A percentile compares a stretch with the other conserved stretches of the same genome.
These are phyloP conservation scores for Tringa solitaria DNA, from an alignment of 2,113 vertebrate genomes.

Conservation along the genomic window DNA sequence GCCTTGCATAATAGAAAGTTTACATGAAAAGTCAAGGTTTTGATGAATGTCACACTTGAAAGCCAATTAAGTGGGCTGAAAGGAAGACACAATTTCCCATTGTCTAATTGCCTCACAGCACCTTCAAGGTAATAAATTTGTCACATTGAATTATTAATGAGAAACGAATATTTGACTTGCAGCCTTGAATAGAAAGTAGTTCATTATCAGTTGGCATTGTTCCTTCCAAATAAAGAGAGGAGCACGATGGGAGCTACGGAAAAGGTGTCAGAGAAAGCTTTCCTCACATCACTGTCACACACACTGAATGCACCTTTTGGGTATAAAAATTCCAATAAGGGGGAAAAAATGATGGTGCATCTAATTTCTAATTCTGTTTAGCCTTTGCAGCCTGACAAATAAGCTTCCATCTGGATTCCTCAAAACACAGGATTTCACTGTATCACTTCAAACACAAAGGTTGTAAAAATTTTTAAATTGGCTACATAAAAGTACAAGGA, in stretches of 20 bases:
- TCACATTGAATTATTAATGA: conserved; percentile 84
- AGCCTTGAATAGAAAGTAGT: conserved; percentile 77
- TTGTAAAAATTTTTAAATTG: background rate
- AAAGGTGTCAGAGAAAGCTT: conserved; percentile 41
- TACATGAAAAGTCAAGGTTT: conserved; percentile 77
- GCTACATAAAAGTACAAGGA: conserved; percentile 2
- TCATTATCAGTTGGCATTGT: conserved; percentile 74
- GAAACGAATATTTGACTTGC: conserved; percentile 78
- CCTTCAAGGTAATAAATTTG: conserved; percentile 83
- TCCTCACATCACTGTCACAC: conserved; percentile 19
- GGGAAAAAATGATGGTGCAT: background rate
- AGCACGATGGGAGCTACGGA: conserved; percentile 22
- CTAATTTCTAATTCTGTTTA: conserved; percentile 25
- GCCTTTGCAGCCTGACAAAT: conserved; percentile 4
- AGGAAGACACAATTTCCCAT: conserved; percentile 78
- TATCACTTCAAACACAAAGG: background rate
- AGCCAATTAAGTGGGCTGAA: conserved; percentile 79
- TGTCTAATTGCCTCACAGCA: conserved; percentile 80
- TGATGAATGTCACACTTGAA: conserved; percentile 81
- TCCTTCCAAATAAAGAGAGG: conserved; percentile 66
- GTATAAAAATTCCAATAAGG: background rate
- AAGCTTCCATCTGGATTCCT: background rate
- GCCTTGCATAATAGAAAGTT: conserved; percentile 61
- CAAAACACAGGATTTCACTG: background rate
- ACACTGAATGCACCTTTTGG: background rate